These are phyloP conservation scores for Sycon ciliatum DNA, from an alignment of 37 sponge, comb jelly and placozoan genomes.

Conservation along the genomic window DNA sequence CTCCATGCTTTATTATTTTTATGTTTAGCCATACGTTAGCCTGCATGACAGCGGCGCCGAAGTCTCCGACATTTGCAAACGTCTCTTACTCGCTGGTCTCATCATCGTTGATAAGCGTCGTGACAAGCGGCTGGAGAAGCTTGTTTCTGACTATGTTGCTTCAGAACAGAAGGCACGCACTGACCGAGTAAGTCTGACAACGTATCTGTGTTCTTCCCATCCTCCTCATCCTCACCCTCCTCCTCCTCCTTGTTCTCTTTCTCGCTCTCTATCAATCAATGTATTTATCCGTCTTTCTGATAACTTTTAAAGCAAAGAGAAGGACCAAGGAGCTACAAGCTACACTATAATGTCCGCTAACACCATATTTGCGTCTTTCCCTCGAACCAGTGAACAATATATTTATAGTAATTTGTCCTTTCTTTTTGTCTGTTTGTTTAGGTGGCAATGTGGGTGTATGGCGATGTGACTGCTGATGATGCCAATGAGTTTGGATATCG, in stretches of 20 bases:
- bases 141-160: slow-evolving; percentile 29
- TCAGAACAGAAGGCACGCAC: background rate
- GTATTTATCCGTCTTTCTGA: too few relatives aligned
- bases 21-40: slow-evolving; percentile 31
- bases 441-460: slow-evolving; percentile 75
- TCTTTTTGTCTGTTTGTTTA: background rate
- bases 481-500: slow-evolving; percentile 75
- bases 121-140: slow-evolving; percentile 33
- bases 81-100: slow-evolving; percentile 53
- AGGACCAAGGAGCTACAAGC: too few relatives aligned
- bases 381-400: background rate
- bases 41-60: slow-evolving; percentile 21
- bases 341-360: too few relatives aligned
- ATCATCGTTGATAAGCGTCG: slow-evolving; percentile 40
- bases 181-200: background rate
- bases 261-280: background rate
- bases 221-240: background rate
- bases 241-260: background rate
- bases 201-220: background rate
- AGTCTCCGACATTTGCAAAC: slow-evolving; percentile 39
- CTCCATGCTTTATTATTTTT: background rate
- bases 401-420: background rate
- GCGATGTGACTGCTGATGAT: slow-evolving; percentile 73
- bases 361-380: too few relatives aligned
- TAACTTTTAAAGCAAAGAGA: too few relatives aligned